A percentile compares a stretch with the other conserved stretches of the same genome.
phyloP scores from a whole-genome alignment of 2,797 vertebrate species.

The Pelobates cultripes region DNA sequence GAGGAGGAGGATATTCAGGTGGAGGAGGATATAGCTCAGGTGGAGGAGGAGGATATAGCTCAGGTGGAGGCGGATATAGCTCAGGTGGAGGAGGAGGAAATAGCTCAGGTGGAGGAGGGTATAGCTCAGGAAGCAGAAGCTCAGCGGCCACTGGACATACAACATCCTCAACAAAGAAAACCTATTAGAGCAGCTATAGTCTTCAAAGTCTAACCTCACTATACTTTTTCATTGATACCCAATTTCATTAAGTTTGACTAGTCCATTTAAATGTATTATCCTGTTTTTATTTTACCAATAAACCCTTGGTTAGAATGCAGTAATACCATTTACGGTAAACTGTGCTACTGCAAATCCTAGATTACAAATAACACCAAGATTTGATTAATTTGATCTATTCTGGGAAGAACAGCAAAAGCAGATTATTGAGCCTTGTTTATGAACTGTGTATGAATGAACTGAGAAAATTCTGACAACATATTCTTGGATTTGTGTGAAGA shows the following conservation, averaged over 20 bases:
- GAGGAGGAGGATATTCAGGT: too few relatives aligned
- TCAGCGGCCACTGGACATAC: slow-evolving; percentile 18
- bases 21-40: too few relatives aligned
- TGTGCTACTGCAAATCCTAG: too few relatives aligned
- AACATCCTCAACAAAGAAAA: slow-evolving; percentile 21
- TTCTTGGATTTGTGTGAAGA: background rate
- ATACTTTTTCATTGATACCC: slow-evolving; percentile 19
- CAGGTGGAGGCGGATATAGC: background rate
- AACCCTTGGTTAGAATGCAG: slow-evolving; percentile 1
- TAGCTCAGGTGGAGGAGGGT: too few relatives aligned
- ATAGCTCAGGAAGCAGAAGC: slow-evolving; percentile 17
- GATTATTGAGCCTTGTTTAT: background rate
- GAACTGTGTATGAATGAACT: slow-evolving; percentile 20
- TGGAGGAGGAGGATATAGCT: background rate
- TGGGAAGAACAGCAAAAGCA: background rate
- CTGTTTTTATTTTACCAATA: background rate
- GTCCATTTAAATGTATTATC: background rate
- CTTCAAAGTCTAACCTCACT: slow-evolving; percentile 23
- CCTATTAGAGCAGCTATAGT: slow-evolving; percentile 27
- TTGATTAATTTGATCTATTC: too few relatives aligned
- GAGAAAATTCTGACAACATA: background rate
- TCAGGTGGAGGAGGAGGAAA: background rate
- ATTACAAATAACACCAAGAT: too few relatives aligned
- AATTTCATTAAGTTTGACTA: background rate
- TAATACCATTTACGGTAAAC: background rate